phyloP scores from a whole-genome alignment of 2,888 invertebrate species.

The Rapana venosa region DNA sequence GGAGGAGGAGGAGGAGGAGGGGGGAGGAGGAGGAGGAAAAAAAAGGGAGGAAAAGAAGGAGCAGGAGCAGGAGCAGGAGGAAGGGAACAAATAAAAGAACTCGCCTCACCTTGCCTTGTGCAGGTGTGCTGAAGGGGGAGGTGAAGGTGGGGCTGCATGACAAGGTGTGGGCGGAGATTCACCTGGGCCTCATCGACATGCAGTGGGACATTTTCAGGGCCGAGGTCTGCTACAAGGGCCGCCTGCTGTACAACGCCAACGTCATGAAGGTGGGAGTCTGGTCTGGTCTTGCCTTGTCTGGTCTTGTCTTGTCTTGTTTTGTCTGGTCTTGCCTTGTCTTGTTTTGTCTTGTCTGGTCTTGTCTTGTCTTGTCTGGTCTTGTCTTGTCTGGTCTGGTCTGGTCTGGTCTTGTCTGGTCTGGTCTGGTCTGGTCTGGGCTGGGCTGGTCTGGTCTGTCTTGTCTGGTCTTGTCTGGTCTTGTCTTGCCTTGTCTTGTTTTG shows the following conservation, averaged over 20 bases:
- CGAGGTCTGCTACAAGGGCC: conserved; percentile 59
- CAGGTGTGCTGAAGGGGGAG: conserved; percentile 53
- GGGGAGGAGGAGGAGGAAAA: too few species aligned
- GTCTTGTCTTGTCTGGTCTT: not conserved
- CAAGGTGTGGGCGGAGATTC: conserved; percentile 56
- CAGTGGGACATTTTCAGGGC: conserved; percentile 58
- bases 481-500: not conserved
- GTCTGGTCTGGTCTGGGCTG: not conserved
- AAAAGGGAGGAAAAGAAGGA: too few species aligned
- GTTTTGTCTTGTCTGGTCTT: not conserved
- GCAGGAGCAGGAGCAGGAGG: too few species aligned
- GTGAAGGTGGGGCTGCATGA: conserved; percentile 57
- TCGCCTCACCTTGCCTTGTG: too few species aligned
- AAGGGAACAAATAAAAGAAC: too few species aligned
- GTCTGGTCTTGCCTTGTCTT: not conserved
- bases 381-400: not conserved
- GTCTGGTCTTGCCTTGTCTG: too few species aligned
- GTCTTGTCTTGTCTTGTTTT: too few species aligned
- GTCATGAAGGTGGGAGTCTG: conserved; percentile 57
- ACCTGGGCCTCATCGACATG: conserved; percentile 56
- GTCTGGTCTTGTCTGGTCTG: not conserved
- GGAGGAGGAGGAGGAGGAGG: too few species aligned
- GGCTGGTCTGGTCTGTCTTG: not conserved
- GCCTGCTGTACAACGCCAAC: conserved; percentile 59
- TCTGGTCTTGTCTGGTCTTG: not conserved